phyloP scores from a whole-genome alignment of 2,888 invertebrate species.

The Cyclophora punctaria region DNA sequence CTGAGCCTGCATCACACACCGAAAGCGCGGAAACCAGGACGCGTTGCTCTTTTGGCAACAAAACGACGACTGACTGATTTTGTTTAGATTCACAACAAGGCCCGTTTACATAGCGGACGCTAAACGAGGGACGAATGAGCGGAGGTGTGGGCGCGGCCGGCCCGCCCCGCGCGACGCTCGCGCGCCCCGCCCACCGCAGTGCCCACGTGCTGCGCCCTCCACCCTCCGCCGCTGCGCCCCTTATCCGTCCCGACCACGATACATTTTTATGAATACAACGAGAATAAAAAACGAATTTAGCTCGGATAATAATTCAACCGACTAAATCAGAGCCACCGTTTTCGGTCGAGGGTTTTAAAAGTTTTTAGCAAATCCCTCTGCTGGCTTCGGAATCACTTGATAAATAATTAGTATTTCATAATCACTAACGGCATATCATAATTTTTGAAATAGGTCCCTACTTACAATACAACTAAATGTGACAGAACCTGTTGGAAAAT shows the following conservation, averaged over 20 bases:
- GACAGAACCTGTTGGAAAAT: too few species aligned
- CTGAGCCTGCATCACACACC: slow-evolving; percentile 53
- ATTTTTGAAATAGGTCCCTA: too few species aligned
- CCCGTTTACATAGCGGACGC: slow-evolving; percentile 84
- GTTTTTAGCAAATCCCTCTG: too few species aligned
- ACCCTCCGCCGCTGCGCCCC: slow-evolving; percentile 35
- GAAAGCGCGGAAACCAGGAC: slow-evolving; percentile 50
- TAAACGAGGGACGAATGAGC: slow-evolving; percentile 70
- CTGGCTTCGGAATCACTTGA: too few species aligned
- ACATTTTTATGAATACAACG: too few species aligned
- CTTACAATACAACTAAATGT: too few species aligned
- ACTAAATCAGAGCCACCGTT: too few species aligned
- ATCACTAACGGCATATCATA: too few species aligned
- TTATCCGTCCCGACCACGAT: slow-evolving; percentile 24
- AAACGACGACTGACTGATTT: slow-evolving; percentile 79
- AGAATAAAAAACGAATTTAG: too few species aligned
- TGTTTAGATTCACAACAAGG: slow-evolving; percentile 90
- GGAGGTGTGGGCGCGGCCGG: slow-evolving; percentile 50
- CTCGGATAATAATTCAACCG: too few species aligned
- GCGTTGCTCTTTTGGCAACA: slow-evolving; percentile 65
- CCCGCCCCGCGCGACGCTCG: slow-evolving; percentile 36
- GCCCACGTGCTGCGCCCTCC: slow-evolving; percentile 21
- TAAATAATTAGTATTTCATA: too few species aligned
- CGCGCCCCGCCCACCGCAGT: slow-evolving; percentile 40
- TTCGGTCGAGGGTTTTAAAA: too few species aligned